Conservation (phyloP, 2,113 vertebrate genomes). For the Ailurus styani region DNA sequence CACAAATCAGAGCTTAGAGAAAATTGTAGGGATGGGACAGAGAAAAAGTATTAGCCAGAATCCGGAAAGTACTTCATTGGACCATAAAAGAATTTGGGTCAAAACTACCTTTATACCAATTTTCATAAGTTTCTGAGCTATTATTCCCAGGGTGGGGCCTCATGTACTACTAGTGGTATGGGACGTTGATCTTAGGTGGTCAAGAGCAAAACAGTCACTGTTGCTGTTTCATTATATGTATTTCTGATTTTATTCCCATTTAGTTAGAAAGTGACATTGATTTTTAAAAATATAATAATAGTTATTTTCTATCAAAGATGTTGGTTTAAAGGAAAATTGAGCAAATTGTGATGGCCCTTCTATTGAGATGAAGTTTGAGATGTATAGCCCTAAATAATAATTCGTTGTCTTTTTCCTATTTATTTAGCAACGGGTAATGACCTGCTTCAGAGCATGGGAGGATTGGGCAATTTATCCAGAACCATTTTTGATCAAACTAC, state of each 20-base stretch:
- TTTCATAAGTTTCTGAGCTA: not conserved
- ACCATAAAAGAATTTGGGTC: not conserved
- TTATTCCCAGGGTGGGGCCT: not conserved
- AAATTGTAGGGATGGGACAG: not conserved
- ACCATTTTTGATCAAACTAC: slow-evolving; percentile 97
- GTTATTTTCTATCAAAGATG: not conserved
- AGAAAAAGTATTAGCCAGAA: not conserved
- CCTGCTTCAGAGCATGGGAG: slow-evolving; percentile 98
- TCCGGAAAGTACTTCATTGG: not conserved
- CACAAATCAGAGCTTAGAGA: not conserved
- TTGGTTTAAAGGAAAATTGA: slow-evolving; percentile 3
- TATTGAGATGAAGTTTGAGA: not conserved
- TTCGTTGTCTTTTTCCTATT: slow-evolving; percentile 42
- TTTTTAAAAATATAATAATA: not conserved
- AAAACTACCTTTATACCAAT: not conserved
- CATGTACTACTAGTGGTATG: not conserved
- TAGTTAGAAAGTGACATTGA: not conserved
- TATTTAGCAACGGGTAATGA: slow-evolving; percentile 97
- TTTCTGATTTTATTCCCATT: not conserved
- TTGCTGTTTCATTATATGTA: not conserved
- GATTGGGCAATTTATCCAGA: slow-evolving; percentile 99
- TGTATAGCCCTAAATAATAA: not conserved
- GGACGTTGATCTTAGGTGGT: not conserved
- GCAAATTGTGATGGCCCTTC: not conserved
- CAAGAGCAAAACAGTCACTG: not conserved